Evolutionary conservation across 1,140 invertebrate species (phyloP), one percentile per base, ranked within the genome.

Genomic region (Chrysopa pallens): DNA sequence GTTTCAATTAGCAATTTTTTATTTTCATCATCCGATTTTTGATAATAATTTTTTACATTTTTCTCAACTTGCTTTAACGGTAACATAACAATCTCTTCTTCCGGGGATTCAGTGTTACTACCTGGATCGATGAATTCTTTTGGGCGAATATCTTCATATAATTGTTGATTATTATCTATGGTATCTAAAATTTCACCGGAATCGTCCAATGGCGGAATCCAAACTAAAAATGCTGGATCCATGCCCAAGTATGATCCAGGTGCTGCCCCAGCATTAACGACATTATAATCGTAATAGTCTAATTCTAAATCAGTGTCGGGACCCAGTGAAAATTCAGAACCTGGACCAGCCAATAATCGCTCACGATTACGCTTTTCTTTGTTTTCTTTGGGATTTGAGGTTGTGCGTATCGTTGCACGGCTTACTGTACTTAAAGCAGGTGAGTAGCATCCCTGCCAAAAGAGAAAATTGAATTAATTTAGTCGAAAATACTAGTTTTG

Each of bases 241-340:
- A 88, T 86, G 4, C 82, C 82, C 42, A 85, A 61, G 51, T 83
- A 83, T 6, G 63, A 67, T 13, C 84, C 85, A 2, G 84, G 84
- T n/a, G 76, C 80, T 4, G 81, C 78, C 38, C 78, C 78, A 42
- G 80, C 72, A 45, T 76, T 79, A 38, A 80, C 75, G 1, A 89
- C 83, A 59, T 88, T 83, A 50, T 89, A 89, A 58, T 89, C 85
- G 52, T 89, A 89, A 53, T 89, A 89, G 54, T 89, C 85, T 33
- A 88, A 64, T 58, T 89, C 84, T 42, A 87, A 64, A 52, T 88
- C 85, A 5, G 68, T 67, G 35, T 80, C 79, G 36, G 70, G 72
- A 15, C 71, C 78, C n/a, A 84, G 59, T 37, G 83, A 86, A 46
- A 84, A 77, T 50, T 87, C 83, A 0, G 84, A 87, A 1, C 73